A percentile compares a stretch with the other conserved stretches of the same genome.
These are phyloP conservation scores for Babyrousa celebensis DNA, from an alignment of 2,797 vertebrate species.

Conservation along the genomic window DNA sequence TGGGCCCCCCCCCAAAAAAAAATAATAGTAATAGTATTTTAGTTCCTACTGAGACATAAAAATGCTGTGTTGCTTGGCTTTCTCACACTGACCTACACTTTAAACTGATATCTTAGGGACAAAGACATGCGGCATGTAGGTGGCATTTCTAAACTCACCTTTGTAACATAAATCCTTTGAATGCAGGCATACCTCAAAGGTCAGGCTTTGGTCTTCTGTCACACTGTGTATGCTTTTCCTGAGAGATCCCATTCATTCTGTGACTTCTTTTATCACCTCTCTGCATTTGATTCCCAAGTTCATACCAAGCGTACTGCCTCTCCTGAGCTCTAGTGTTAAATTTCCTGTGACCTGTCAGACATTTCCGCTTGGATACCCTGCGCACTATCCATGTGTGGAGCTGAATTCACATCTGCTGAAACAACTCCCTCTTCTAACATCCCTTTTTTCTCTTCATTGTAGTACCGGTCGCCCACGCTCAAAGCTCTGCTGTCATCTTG, in stretches of 20 bases:
- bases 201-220: neutral
- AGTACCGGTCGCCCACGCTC: neutral
- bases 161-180: neutral
- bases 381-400: neutral
- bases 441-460: neutral
- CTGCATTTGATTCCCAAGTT: neutral
- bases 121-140: neutral
- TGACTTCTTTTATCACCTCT: neutral
- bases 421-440: neutral
- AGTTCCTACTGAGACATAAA: slow-evolving; percentile 30
- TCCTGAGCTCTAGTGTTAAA: neutral
- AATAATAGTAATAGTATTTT: no score
- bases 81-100: neutral
- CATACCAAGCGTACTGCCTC: neutral
- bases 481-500: slow-evolving; percentile 48
- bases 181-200: neutral
- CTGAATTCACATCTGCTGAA: slow-evolving; percentile 1
- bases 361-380: neutral
- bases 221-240: slow-evolving; percentile 24
- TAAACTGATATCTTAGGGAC: neutral
- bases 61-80: neutral
- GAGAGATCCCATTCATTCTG: neutral
- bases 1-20: no score
- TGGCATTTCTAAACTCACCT: neutral
- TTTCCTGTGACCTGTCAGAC: slow-evolving; percentile 31